Evolutionary conservation across 2,113 vertebrate species (phyloP), one percentile per base, ranked within the genome.

Genomic region (Bubalus kerabau): DNA sequence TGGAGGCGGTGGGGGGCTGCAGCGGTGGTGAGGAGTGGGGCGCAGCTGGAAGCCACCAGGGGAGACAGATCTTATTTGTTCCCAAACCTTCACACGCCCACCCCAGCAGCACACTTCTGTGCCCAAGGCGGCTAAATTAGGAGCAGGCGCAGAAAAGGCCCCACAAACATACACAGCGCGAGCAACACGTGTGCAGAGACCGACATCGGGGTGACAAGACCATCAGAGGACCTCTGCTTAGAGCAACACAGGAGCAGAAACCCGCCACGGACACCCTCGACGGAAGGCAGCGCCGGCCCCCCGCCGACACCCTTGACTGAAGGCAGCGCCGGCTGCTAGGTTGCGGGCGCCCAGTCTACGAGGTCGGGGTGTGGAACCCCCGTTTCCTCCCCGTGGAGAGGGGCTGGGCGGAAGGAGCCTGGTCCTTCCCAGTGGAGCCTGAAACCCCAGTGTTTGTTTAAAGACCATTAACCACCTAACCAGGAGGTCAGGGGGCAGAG

Each of bases 381-480:
- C 54, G 1, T 76, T 28, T 86, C 48, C 85, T 52, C 92, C 82
- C 54, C 7, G 17, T 23, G 2, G 3, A 32, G 30, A 30, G 26
- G 52, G 3, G 71, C 59, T 60, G 19, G n/a, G 40, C 60, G n/a
- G 50, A 57, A 23, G 24, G 11, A 54, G 71, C 28, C 60, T 40
- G 15, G 80, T 16, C 81, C 81, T 43, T 90, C 94, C 64, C 74
- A 48, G 52, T n/a, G 83, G 36, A 87, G 86, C 82, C 60, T 91
- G 93, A 92, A 56, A 84, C 76, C 59, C 81, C 9, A 71, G n/a
- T 87, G 96, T 97, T 98, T 98, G 95, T 98, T 96, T 97, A 96
- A 90, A 98, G 98, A 98, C 86, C 96, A 86, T 98, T 96, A 96
- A 98, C 87, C 87, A 90, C 96, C 96, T 40, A 57, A 76, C 88